Conservation (phyloP, 2,797 vertebrate genomes). For the Acanthornis magna region DNA sequence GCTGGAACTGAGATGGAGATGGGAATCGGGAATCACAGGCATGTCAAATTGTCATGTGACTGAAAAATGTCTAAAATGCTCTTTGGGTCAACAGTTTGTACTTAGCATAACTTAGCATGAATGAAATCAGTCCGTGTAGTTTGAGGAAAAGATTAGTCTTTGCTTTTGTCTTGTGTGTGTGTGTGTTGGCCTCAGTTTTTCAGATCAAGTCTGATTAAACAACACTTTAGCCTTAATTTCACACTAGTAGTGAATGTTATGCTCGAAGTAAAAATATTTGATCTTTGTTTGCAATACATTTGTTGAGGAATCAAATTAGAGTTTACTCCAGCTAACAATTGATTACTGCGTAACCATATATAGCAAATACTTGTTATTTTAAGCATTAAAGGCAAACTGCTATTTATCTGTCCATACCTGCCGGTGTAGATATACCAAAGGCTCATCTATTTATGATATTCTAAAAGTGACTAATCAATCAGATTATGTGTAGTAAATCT, state of each 20-base stretch:
- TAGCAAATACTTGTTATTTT: not conserved
- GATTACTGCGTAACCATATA: not conserved
- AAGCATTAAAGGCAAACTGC: not conserved
- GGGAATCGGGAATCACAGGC: conserved; percentile 61
- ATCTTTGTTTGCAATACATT: conserved; percentile 60
- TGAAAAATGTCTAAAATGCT: conserved; percentile 80
- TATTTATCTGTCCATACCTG: not conserved
- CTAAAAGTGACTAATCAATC: not conserved
- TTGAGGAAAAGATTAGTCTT: conserved; percentile 68
- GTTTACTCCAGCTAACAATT: not conserved
- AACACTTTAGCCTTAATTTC: conserved; percentile 58
- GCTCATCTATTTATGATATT: not conserved
- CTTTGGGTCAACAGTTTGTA: conserved; percentile 84
- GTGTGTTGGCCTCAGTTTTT: conserved; percentile 45
- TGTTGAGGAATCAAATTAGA: conserved; percentile 19
- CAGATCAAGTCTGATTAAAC: conserved; percentile 48
- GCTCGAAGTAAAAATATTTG: conserved; percentile 22
- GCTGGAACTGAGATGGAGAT: conserved; percentile 77
- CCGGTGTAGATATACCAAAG: not conserved
- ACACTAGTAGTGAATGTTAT: conserved; percentile 8
- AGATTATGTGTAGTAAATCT: not conserved
- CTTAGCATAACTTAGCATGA: conserved; percentile 76
- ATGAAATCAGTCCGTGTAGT: conserved; percentile 72
- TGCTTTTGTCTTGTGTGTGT: conserved; percentile 48
- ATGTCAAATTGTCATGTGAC: conserved; percentile 82